Evolutionary conservation across 2,797 vertebrate species (phyloP), one percentile per base, ranked within the genome.

Genomic region (Oryzias dopingdopingensis): DNA sequence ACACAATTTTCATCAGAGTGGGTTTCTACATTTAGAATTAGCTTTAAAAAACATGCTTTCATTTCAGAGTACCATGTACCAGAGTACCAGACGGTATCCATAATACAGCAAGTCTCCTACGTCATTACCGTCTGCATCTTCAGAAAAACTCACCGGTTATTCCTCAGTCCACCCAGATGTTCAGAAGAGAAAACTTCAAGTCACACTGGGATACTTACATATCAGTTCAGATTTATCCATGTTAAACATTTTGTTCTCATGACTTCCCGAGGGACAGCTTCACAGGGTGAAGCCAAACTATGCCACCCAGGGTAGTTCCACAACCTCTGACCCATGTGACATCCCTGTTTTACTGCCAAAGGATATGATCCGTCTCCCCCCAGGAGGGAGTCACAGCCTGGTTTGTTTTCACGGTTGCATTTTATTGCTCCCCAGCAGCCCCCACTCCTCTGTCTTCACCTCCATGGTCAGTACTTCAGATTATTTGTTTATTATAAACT

Each of bases 251-350:
- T 63, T 76, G 68, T 67, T 6, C 63, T 76, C 37, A 47, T 54
- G 54, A 44, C 72, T 80, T 86, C 86, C 90, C 24, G 32, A 62
- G 84, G 86, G 65, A 55, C 51, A 47, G 22, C 68, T 72, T 56
- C 67, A 60, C 17, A 45, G 59, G 72, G 74, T 63, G 77, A 82
- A 86, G 54, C 64, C 51, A 76, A 86, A 82, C 81, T 15, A 77
- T 89, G 80, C 88, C 84, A 90, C 88, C 84, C 89, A 90, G 80
- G 77, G 77, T 81, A 77, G 79, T 79, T 86, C 72, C 51, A 64
- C 74, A 71, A 80, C 88, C 86, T 86, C 59, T 77, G 74, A 88
- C 89, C 87, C 70, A 1, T 4, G 52, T 56, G 74, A 69, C 74
- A 71, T 89, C 72, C 23, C 65, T 85, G 72, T 79, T 37, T 49